Evolutionary conservation across 2,797 vertebrate species (phyloP).

Genomic region (Meriones psammophilus): DNA sequence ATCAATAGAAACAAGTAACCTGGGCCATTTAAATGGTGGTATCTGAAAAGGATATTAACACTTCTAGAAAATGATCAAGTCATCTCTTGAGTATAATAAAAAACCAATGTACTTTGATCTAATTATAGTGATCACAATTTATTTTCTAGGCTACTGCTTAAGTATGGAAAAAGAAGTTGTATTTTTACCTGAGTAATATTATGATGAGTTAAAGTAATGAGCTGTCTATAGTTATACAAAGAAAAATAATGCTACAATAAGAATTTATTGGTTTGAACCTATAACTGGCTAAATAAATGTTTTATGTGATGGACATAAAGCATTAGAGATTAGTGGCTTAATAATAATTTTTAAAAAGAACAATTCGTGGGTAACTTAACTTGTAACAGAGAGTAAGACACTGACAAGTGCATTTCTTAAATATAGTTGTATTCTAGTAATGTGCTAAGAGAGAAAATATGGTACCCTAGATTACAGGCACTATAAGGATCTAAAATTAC

Average conservation of each 20-base stretch:
- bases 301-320: background rate
- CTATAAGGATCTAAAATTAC: background rate
- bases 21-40: background rate
- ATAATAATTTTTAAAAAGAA: background rate
- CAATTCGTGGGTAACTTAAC: background rate
- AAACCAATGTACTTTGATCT: constrained; percentile 20
- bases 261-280: background rate
- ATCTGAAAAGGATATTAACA: constrained; percentile 57
- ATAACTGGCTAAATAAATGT: background rate
- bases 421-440: background rate
- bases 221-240: background rate
- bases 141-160: constrained; percentile 34
- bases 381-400: constrained; percentile 10
- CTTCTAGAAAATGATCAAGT: constrained; percentile 59
- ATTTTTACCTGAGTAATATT: background rate
- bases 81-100: constrained; percentile 63
- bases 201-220: background rate
- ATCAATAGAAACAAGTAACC: constrained; percentile 64
- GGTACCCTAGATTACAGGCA: background rate
- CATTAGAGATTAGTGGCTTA: background rate
- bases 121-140: constrained; percentile 64
- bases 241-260: background rate
- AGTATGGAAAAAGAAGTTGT: background rate
- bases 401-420: constrained; percentile 4
- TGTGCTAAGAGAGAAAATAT: background rate